A percentile compares a stretch with the other conserved stretches of the same genome.
Evolutionary conservation across 2,113 vertebrate genomes (phyloP).

Genomic region (Colinus virginianus): DNA sequence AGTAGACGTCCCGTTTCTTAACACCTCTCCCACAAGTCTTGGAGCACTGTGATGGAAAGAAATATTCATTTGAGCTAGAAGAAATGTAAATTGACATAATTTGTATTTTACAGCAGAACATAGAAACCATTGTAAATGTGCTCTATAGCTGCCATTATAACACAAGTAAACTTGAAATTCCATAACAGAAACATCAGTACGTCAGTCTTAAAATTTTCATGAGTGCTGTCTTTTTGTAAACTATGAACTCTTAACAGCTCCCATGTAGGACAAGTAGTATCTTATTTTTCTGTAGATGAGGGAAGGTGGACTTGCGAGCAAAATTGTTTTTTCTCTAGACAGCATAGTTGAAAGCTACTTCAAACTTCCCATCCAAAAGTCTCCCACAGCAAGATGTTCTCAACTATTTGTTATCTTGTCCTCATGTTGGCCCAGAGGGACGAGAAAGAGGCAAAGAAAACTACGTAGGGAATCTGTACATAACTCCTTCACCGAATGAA

Average conservation of each 20-base stretch:
- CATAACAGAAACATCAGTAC: neutral
- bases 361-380: neutral
- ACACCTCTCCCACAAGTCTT: conserved; percentile 94
- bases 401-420: conserved; percentile 55
- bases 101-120: neutral
- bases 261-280: neutral
- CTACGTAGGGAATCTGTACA: neutral
- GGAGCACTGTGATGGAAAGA: conserved; percentile 85
- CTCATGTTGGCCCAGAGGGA: conserved; percentile 28
- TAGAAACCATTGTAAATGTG: neutral
- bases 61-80: neutral
- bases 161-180: neutral
- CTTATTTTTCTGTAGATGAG: neutral
- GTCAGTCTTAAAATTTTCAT: neutral
- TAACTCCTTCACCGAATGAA: neutral
- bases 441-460: neutral
- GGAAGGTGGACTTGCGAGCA: neutral
- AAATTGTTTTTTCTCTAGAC: neutral
- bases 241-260: neutral
- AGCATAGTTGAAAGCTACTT: neutral
- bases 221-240: neutral
- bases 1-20: conserved; percentile 88
- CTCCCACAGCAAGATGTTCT: neutral
- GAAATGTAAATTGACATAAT: neutral
- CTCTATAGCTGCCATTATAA: neutral